phyloP scores from a whole-genome alignment of 2,888 invertebrate genomes.

The Gasteruption jaculator region DNA sequence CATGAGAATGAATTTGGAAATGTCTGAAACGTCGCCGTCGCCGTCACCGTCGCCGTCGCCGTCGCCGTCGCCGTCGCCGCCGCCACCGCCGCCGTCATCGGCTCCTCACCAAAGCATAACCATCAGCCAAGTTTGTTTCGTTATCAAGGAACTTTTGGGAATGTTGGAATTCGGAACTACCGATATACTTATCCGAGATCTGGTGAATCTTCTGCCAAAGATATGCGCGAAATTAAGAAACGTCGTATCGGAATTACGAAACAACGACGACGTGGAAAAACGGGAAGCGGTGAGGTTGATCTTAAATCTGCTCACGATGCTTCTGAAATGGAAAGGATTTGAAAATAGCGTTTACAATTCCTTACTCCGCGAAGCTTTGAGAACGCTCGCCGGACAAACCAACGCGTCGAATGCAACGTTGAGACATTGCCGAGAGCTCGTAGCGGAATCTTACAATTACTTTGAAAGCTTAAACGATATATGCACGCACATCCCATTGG shows the following conservation, averaged over 20 bases:
- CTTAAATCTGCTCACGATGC: conserved; percentile 56
- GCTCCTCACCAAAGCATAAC: conserved; percentile 33
- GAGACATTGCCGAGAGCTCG: conserved; percentile 42
- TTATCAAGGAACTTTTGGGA: conserved; percentile 42
- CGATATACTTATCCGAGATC: conserved; percentile 36
- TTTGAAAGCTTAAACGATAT: conserved; percentile 46
- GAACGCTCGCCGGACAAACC: conserved; percentile 38
- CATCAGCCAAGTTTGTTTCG: conserved; percentile 43
- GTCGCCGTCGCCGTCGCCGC: no score
- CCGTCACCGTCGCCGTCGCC: neutral
- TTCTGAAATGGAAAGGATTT: conserved; percentile 65
- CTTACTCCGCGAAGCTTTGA: conserved; percentile 41
- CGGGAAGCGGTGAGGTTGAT: conserved; percentile 56
- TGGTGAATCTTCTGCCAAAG: conserved; percentile 52
- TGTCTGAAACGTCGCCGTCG: conserved; percentile 23
- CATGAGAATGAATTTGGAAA: conserved; percentile 28
- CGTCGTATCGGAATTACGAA: conserved; percentile 38
- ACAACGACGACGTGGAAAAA: conserved; percentile 29
- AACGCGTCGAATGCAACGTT: conserved; percentile 32
- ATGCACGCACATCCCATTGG: conserved; percentile 44
- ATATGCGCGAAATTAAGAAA: conserved; percentile 51
- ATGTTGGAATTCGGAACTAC: conserved; percentile 37
- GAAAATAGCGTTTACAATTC: conserved; percentile 48
- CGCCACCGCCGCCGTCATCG: conserved; percentile 3
- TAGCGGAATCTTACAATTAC: conserved; percentile 45